Evolutionary conservation across 2,888 invertebrate genomes (phyloP).

Genomic region (Trichogramma dendrolimi): DNA sequence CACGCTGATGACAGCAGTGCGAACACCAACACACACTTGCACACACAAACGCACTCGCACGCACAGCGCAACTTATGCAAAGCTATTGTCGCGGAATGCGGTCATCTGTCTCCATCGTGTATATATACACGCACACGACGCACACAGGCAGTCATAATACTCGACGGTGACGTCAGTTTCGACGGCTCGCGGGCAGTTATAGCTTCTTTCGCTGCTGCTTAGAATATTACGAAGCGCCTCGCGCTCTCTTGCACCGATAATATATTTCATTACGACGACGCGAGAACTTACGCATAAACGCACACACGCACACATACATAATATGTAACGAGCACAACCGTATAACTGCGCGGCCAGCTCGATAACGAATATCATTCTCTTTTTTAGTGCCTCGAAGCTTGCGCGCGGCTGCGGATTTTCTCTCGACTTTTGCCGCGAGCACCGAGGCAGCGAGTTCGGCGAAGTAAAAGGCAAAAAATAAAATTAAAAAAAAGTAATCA

Average conservation of each 20-base stretch:
- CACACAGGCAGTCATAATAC: no score
- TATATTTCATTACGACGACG: no score
- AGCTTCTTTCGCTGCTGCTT: no score
- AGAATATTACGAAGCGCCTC: no score
- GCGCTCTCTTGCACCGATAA: no score
- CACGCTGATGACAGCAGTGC: no score
- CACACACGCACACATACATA: neutral
- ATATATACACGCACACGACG: no score
- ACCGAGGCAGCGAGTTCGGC: neutral
- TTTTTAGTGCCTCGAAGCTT: neutral
- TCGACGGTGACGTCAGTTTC: no score
- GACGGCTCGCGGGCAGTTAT: no score
- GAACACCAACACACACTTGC: no score
- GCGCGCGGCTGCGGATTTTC: neutral
- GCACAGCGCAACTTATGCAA: slow-evolving; percentile 41
- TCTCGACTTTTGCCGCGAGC: neutral
- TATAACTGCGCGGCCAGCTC: neutral
- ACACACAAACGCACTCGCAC: slow-evolving; percentile 1
- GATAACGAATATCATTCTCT: neutral
- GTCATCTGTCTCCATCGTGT: slow-evolving; percentile 43
- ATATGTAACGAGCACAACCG: neutral
- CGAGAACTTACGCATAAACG: neutral
- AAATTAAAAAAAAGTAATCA: neutral
- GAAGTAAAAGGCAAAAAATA: neutral
- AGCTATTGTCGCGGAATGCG: slow-evolving; percentile 51